Base-by-base conservation (phyloP, 2,797 vertebrate genomes). In the Nyctalus aviator region DNA sequence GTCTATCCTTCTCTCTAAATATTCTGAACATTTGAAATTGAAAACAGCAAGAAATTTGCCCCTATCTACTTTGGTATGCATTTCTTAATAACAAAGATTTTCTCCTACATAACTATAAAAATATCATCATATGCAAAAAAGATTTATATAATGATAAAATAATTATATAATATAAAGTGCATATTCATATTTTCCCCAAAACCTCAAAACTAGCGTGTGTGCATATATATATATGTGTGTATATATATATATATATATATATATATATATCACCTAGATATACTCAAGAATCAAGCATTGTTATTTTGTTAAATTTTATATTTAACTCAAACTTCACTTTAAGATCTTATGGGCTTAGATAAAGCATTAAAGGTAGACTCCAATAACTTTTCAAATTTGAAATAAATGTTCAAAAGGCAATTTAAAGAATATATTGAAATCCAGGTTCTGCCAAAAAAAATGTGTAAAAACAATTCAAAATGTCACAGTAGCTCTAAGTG, bases 261-360 rank as follows among this genome's bases (percentile, higher is more conserved):
- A 46, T 12, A 17, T 48, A 50, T 27, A 14, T 44, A 13, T 8
- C n/a, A 48, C 25, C 23, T 18, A 14, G 0, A 44, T 46, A 73
- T 37, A 66, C 4, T 66, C 21, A 69, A 23, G 13, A 55, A 57
- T 62, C 27, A 94, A 87, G 4, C 14, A 89, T 2, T 84, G 30
- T 4, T 55, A 82, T 79, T 79, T 81, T 4, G 53, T 75, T 75
- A 77, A 35, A 86, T 76, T 68, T 69, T 84, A 57, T 55, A 68
- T 85, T 48, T 90, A 82, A 83, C 87, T 86, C 12, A 88, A 94
- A 50, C 1, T 69, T 95, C 5, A 72, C 1, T 69, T 95, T 4
- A 72, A 86, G 41, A 73, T 76, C 62, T 27, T 88, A 27, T 32
- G 14, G 17, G 6, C 15, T 13, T 9, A 90, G 10, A 72, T 71